Percentiles rank a stretch among this genome's conserved stretches.
These are phyloP conservation scores for Microcebus tavaratra DNA, from an alignment of 2,113 vertebrate species.

Conservation along the genomic window DNA sequence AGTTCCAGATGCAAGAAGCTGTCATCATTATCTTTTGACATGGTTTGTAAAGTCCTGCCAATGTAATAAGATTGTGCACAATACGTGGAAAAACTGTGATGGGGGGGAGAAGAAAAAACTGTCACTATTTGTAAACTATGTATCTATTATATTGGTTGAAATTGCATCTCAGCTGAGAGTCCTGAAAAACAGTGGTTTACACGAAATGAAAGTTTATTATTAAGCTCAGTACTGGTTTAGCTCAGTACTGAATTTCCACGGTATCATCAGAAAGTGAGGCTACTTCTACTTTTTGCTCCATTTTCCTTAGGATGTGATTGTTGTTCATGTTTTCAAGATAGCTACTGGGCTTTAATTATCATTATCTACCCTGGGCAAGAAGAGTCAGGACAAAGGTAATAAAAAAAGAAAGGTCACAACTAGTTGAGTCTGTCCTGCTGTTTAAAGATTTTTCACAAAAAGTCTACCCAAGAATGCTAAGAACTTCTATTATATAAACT, in stretches of 20 bases:
- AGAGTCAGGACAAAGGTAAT: neutral
- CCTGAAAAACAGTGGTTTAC: neutral
- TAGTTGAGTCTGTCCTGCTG: neutral
- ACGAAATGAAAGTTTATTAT: neutral
- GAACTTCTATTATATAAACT: neutral
- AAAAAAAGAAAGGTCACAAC: neutral
- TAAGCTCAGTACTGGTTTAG: neutral
- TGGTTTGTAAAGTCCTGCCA: neutral
- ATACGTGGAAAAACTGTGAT: neutral
- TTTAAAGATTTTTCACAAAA: neutral
- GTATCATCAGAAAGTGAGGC: neutral
- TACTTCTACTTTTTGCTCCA: neutral
- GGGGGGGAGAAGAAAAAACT: neutral
- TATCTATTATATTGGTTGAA: neutral
- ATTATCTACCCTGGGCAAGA: neutral
- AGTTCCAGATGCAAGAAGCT: neutral
- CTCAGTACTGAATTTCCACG: neutral
- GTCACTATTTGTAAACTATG: neutral
- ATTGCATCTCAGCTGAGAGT: neutral
- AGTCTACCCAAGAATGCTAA: neutral
- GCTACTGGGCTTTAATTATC: neutral
- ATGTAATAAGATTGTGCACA: neutral
- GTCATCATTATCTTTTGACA: neutral
- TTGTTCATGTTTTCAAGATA: neutral
- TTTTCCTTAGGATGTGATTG: neutral